Base-by-base conservation (phyloP, 1,140 invertebrate genomes). In the Aphelenchoides besseyi region DNA sequence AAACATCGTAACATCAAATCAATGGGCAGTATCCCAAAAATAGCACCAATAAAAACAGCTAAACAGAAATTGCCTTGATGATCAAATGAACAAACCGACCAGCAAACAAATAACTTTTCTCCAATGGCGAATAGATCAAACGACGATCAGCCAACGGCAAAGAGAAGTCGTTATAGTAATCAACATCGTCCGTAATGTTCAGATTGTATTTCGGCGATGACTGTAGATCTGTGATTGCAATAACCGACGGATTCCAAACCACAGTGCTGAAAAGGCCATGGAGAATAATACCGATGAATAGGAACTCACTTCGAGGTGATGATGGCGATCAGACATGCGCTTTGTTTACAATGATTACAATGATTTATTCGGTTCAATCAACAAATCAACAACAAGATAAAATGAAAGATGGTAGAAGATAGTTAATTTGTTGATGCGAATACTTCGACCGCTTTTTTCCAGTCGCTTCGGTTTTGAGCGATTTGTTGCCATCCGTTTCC, bases 51-150 rank as follows among this genome's bases (percentile, higher is more conserved):
- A 32, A 48, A 71, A 28, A 72, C 41, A 48, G 41, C 41, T 23
- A n/a, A n/a, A n/a, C n/a, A n/a, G n/a, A n/a, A n/a, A n/a, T n/a
- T n/a, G n/a, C n/a, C n/a, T n/a, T n/a, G n/a, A n/a, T n/a, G n/a
- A n/a, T n/a, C n/a, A n/a, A n/a, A n/a, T n/a, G n/a, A n/a, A n/a
- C n/a, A n/a, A n/a, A n/a, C n/a, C n/a, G 35, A 30, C 26, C 69
- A 16, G 41, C 71, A 35, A 73, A 72, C 2, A 73, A 23, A n/a
- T n/a, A 16, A 3, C 30, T 37, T 23, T 72, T 72, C 29, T 72
- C 59, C 1, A 61, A 12, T 0, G 70, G 29, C 0, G 69, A 29
- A 23, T 61, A 72, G 0, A 28, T 16, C 2, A 72, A 48, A 8
- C 69, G 61, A 3, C 69, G 61, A 23, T 70, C 63, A 0, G 12